These are phyloP conservation scores for Vespertilio murinus DNA, from an alignment of 2,797 vertebrate species.

Conservation along the genomic window DNA sequence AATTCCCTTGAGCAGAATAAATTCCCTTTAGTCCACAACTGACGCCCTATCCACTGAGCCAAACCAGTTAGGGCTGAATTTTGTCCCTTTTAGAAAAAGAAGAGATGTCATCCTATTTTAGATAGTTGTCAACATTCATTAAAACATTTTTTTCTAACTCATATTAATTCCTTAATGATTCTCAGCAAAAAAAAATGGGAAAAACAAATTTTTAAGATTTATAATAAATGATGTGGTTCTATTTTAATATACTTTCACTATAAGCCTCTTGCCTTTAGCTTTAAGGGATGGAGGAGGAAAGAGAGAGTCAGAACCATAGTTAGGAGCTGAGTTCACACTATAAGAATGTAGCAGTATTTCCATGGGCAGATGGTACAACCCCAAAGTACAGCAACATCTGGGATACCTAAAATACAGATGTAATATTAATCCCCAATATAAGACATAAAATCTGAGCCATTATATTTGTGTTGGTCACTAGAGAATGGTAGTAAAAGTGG, in stretches of 20 bases:
- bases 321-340: not conserved
- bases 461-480: not conserved
- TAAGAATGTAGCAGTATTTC: slow-evolving; percentile 35
- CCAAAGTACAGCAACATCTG: not conserved
- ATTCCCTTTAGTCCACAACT: too few relatives aligned
- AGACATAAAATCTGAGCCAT: not conserved
- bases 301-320: not conserved
- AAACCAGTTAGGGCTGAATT: not conserved
- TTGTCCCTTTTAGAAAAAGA: not conserved
- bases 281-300: not conserved
- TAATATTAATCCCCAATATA: not conserved
- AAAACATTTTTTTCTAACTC: slow-evolving; percentile 16
- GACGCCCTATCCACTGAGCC: too few relatives aligned
- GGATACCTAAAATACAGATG: slow-evolving; percentile 21
- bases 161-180: slow-evolving; percentile 28
- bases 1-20: too few relatives aligned
- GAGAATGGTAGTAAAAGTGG: not conserved
- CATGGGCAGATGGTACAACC: not conserved
- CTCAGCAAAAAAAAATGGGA: slow-evolving; percentile 20
- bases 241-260: slow-evolving; percentile 39
- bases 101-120: not conserved
- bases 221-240: slow-evolving; percentile 34
- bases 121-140: not conserved
- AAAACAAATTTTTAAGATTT: slow-evolving; percentile 39
- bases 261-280: slow-evolving; percentile 45